phyloP scores from a whole-genome alignment of 2,797 vertebrate genomes.

The Calcarius lapponicus region DNA sequence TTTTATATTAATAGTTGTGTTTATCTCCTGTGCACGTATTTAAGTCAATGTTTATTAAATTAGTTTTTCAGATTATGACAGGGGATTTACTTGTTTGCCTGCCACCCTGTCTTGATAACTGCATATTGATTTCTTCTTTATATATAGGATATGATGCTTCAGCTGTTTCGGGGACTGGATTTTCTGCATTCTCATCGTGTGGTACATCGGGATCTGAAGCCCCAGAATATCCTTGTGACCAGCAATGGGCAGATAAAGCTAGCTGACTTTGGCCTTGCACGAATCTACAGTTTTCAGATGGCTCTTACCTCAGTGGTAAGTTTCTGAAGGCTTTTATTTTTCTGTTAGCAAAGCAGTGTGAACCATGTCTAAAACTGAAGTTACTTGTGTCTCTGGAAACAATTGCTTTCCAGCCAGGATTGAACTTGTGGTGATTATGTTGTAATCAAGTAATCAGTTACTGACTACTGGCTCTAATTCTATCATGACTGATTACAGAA shows the following conservation, averaged over 20 bases:
- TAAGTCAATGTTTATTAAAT: not conserved
- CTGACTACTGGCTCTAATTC: not conserved
- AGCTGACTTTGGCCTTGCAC: slow-evolving; percentile 95
- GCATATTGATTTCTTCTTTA: slow-evolving; percentile 27
- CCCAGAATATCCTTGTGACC: slow-evolving; percentile 98
- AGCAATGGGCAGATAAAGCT: slow-evolving; percentile 96
- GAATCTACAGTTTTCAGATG: slow-evolving; percentile 99
- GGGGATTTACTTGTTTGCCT: not conserved
- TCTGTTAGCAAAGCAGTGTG: not conserved
- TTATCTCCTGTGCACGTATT: not conserved
- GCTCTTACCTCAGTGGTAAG: slow-evolving; percentile 99
- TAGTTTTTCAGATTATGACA: not conserved
- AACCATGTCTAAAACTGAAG: not conserved
- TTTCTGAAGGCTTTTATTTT: slow-evolving; percentile 43
- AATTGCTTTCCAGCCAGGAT: not conserved
- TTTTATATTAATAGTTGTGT: not conserved
- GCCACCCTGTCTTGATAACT: not conserved
- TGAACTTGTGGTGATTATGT: not conserved
- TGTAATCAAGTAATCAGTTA: not conserved
- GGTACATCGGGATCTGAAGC: slow-evolving; percentile 97
- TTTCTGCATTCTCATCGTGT: slow-evolving; percentile 98
- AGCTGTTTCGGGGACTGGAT: slow-evolving; percentile 95
- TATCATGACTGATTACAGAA: not conserved
- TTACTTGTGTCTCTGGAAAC: not conserved
- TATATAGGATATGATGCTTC: slow-evolving; percentile 97